Conservation (phyloP, 2,113 vertebrate species). For the Terrapene triunguis region DNA sequence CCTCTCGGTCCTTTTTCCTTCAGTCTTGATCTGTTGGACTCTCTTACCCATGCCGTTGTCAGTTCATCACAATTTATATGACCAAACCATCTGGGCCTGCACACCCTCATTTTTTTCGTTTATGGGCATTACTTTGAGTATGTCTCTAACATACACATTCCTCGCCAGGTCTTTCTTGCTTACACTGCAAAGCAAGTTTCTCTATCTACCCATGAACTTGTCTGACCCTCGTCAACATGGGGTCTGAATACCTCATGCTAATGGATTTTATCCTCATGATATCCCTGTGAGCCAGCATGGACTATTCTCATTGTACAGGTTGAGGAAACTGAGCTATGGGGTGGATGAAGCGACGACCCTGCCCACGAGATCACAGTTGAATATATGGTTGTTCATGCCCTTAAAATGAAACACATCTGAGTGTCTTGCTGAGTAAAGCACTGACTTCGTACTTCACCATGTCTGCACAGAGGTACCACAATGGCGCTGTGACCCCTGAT, state of each 20-base stretch:
- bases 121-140: too few relatives aligned
- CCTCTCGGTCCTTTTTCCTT: neutral
- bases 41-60: too few relatives aligned
- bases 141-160: too few relatives aligned
- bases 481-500: conserved; percentile 9
- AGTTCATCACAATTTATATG: too few relatives aligned
- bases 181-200: neutral
- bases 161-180: too few relatives aligned
- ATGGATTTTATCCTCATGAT: neutral
- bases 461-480: neutral
- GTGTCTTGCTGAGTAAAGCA: neutral
- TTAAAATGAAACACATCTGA: neutral
- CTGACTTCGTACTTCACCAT: neutral
- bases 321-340: neutral
- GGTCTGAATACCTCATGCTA: neutral
- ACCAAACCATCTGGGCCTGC: too few relatives aligned
- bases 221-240: neutral
- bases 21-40: neutral
- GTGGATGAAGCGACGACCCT: neutral
- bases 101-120: too few relatives aligned
- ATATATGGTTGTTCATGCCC: neutral
- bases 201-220: neutral
- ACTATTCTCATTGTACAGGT: neutral
- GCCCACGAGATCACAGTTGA: neutral
- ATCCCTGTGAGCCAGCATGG: neutral